Percentiles rank a stretch among this genome's conserved stretches.
Evolutionary conservation across 2,113 vertebrate genomes (phyloP).

Genomic region (Opisthocomus hoazin): DNA sequence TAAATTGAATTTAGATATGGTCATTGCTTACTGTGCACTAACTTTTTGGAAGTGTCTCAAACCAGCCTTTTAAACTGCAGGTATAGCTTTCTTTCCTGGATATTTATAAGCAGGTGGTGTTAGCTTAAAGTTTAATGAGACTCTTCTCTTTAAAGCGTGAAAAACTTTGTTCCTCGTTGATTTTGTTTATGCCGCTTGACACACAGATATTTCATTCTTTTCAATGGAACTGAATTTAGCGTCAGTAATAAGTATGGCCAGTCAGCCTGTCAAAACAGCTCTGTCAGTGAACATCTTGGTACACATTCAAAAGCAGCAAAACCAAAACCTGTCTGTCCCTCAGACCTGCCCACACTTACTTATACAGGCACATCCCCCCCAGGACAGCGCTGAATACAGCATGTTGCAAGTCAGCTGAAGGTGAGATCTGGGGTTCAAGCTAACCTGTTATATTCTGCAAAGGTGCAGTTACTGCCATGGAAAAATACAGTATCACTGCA

Average conservation of each 20-base stretch:
- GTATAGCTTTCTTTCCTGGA: neutral
- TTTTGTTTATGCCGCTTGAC: neutral
- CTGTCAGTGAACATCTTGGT: neutral
- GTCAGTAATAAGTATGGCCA: neutral
- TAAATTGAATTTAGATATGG: neutral
- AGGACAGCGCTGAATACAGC: neutral
- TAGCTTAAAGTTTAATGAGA: neutral
- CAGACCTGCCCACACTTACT: neutral
- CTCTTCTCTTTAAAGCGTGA: neutral
- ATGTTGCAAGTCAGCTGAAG: neutral
- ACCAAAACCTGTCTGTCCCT: neutral
- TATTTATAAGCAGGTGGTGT: neutral
- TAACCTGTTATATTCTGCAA: neutral
- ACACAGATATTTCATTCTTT: neutral
- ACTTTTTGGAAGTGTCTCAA: neutral
- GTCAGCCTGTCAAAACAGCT: neutral
- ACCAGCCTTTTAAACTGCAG: neutral
- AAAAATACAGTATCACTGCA: neutral
- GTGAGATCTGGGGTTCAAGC: neutral
- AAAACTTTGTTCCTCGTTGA: neutral
- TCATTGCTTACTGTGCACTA: neutral
- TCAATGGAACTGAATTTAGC: neutral
- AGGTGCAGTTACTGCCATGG: neutral
- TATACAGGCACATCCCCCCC: neutral
- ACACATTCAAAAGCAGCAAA: accelerated